These are phyloP conservation scores for Aphelinus certus DNA, from an alignment of 1,140 invertebrate species.

Conservation along the genomic window DNA sequence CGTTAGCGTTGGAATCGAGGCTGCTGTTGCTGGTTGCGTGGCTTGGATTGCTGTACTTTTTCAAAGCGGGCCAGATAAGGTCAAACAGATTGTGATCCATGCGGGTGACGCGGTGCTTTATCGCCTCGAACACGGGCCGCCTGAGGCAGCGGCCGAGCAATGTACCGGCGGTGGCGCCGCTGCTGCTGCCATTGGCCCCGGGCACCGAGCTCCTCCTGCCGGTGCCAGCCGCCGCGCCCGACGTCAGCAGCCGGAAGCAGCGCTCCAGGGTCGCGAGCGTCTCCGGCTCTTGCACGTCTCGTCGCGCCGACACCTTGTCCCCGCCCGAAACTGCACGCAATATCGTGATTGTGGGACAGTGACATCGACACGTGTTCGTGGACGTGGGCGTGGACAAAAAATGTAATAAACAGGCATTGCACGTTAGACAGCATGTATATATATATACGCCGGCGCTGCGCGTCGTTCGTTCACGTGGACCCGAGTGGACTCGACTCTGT, in stretches of 20 bases:
- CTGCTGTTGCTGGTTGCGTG: slow-evolving; percentile 53
- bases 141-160: slow-evolving; percentile 74
- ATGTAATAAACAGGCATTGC: too few relatives aligned
- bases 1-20: slow-evolving; percentile 39
- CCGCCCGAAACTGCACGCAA: slow-evolving; percentile 68
- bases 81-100: slow-evolving; percentile 83
- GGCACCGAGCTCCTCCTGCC: slow-evolving; percentile 69
- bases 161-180: slow-evolving; percentile 66
- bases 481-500: too few relatives aligned
- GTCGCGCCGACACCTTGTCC: slow-evolving; percentile 75
- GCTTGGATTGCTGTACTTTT: slow-evolving; percentile 71
- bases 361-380: background rate
- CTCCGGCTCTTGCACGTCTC: slow-evolving; percentile 74
- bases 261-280: slow-evolving; percentile 75
- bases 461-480: too few relatives aligned
- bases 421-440: too few relatives aligned
- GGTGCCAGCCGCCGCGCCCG: slow-evolving; percentile 50
- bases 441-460: too few relatives aligned
- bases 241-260: slow-evolving; percentile 75
- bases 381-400: too few relatives aligned
- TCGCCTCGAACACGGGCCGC: slow-evolving; percentile 73
- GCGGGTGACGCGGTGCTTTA: slow-evolving; percentile 76
- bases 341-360: too few relatives aligned
- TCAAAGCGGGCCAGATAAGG: slow-evolving; percentile 82
- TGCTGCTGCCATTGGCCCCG: slow-evolving; percentile 18